Evolutionary conservation across 2,888 invertebrate species (phyloP), one percentile per base, ranked within the genome.

Genomic region (Mycalesis mineus): DNA sequence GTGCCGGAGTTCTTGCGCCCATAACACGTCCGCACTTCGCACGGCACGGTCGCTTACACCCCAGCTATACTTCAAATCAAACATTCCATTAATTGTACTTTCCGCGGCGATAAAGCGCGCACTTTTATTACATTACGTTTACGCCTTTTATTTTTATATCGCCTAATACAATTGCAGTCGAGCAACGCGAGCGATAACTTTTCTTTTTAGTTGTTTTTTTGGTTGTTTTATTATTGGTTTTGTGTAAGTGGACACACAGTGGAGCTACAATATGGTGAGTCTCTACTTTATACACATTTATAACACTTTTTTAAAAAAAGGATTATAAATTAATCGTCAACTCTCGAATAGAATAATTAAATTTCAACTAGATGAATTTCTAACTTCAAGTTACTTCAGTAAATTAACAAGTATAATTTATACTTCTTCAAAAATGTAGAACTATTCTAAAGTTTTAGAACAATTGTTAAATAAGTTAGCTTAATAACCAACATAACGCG

Each of bases 151-250:
- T 80, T 86, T 84, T 85, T 85, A 87, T 85, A 81, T 82, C 81
- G 73, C 78, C 73, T 85, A 88, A 87, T 87, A 82, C 86, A 85
- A 88, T 87, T 87, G 84, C 86, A 87, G 70, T 83, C 83, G 80
- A 85, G 80, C 82, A 81, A 72, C 78, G 76, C 80, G 77, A 77
- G 75, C 78, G 70, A 71, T 80, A 80, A 33, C 9, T 33, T 11
- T 79, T 82, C 78, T 77, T 77, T 77, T 74, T 67, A 71, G 70
- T 74, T 74, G 76, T 79, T 61, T 61, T 75, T 74, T 5, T 73
- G 7, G 66, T 73, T 69, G 67, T 76, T 82, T 82, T 84, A 79
- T 77, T 84, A 80, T 74, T 75, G 80, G 81, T 76, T 78, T 60
- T 65, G 61, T 47, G 60, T 60, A 48, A 54, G 56, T 58, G 58